A percentile compares a stretch with the other conserved stretches of the same genome.
Evolutionary conservation across 2,113 vertebrate species (phyloP).

Genomic region (Ictalurus furcatus): DNA sequence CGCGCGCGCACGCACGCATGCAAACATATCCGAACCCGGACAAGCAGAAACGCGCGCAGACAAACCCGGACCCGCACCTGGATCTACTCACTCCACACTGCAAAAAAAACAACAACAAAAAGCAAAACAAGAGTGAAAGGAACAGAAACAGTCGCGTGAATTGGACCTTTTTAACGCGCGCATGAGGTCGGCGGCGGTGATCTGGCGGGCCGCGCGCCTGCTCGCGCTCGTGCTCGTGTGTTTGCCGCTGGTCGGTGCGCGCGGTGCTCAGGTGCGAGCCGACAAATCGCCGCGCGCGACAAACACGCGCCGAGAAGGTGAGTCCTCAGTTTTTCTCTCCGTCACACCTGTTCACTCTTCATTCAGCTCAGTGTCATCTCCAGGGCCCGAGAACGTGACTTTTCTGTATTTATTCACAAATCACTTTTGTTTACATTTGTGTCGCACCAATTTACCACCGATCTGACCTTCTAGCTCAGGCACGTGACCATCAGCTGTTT

Average conservation of each 20-base stretch:
- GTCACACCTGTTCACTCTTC: neutral
- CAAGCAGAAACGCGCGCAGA: neutral
- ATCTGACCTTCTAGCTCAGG: neutral
- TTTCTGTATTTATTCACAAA: neutral
- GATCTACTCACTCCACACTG: neutral
- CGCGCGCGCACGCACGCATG: neutral
- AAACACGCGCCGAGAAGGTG: slow-evolving; percentile 38
- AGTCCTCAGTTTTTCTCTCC: neutral
- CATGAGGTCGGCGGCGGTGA: slow-evolving; percentile 10
- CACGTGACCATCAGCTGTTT: neutral
- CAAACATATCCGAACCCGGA: neutral
- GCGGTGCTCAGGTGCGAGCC: slow-evolving; percentile 40
- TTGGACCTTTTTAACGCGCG: neutral
- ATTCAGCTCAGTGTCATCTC: no score
- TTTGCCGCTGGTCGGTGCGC: neutral
- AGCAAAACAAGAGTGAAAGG: neutral
- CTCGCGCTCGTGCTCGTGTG: slow-evolving; percentile 33
- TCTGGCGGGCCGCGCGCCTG: slow-evolving; percentile 36
- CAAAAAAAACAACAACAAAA: neutral
- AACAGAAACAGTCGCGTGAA: neutral
- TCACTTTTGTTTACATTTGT: neutral
- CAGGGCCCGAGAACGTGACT: no score
- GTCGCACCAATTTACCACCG: neutral
- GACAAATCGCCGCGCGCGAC: slow-evolving; percentile 27
- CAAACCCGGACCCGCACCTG: neutral